Evolutionary conservation across 2,888 invertebrate genomes (phyloP), one percentile per base, ranked within the genome.

Genomic region (Brachyopa scutellaris): DNA sequence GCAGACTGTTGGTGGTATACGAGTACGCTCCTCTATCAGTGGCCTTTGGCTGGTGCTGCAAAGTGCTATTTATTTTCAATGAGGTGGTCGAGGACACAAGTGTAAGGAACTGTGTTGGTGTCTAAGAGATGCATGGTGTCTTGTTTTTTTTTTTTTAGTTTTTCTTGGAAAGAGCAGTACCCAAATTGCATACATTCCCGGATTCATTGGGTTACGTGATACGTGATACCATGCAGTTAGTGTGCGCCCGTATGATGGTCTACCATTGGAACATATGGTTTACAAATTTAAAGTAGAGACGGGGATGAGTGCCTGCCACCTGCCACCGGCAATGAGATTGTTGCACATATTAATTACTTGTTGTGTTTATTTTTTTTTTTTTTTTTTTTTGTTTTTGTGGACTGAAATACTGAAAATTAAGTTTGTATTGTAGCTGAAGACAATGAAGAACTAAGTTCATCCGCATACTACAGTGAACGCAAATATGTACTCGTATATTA

Each of bases 61-160:
- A 67, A 67, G 67, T 67, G 67, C 67, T 67, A 69, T 69, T 69
- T 69, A 69, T 69, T 69, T 59, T 59, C 57, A 57, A 69, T 59
- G 57, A 69, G 69, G 57, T 38, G 57, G 57, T 57, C 53, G 67
- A 67, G 67, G 55, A 67, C 36, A 33, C 19, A 36, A 45, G 19
- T 33, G 42, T 45, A 45, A 47, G 69, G 57, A 57, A 55, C 26
- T 36, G 26, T 26, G 38, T 33, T 40, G 40, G 21, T 51, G 45
- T 55, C 57, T 38, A 36, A 26, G 33, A 17, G 47, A 33, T 17
- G 1, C 19, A 3, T 8, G 19, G n/a, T n/a, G n/a, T n/a, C 19
- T 36, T 62, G 17, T 9, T 53, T 53, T 13, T 31, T 55, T 36
- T 55, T 36, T 3, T 33, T 13, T 31, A 26, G 2, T 33, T 33